phyloP scores from a whole-genome alignment of 2,888 invertebrate genomes.

The Trichogramma evanescens region DNA sequence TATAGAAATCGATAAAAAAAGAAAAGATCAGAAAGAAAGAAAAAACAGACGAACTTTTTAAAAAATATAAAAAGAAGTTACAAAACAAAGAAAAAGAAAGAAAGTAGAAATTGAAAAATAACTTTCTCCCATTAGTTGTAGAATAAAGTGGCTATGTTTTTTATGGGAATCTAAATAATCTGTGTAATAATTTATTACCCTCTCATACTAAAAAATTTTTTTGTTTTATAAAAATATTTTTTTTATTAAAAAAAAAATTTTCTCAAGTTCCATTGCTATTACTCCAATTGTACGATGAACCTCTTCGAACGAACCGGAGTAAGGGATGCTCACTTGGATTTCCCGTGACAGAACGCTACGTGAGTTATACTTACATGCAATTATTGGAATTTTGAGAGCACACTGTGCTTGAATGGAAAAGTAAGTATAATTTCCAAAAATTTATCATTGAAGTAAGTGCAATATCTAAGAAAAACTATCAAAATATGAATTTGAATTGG shows the following conservation, averaged over 20 bases:
- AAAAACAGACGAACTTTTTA: conserved; percentile 15
- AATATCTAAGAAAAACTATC: conserved; percentile 3
- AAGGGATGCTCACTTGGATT: too few relatives aligned
- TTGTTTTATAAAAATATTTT: too few relatives aligned
- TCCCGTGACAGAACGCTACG: too few relatives aligned
- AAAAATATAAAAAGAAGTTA: conserved; percentile 13
- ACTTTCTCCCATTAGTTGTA: conserved; percentile 46
- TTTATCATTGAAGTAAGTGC: conserved; percentile 13
- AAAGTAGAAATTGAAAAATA: conserved; percentile 22
- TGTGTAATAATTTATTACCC: conserved; percentile 21
- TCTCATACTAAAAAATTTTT: conserved; percentile 10
- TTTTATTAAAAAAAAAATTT: too few relatives aligned
- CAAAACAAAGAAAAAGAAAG: conserved; percentile 1
- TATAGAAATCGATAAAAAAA: conserved; percentile 13
- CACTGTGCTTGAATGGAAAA: conserved; percentile 33
- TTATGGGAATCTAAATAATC: conserved; percentile 36
- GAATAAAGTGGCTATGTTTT: conserved; percentile 49
- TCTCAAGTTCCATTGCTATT: too few relatives aligned
- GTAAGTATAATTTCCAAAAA: too few relatives aligned
- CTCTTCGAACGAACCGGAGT: too few relatives aligned
- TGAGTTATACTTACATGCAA: conserved; percentile 2
- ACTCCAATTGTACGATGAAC: too few relatives aligned
- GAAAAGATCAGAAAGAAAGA: conserved; percentile 1
- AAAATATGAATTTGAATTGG: conserved; percentile 2
- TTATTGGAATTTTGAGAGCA: conserved; percentile 42